These are phyloP conservation scores for Sebastes fasciatus DNA, from an alignment of 2,113 vertebrate genomes.

Conservation along the genomic window DNA sequence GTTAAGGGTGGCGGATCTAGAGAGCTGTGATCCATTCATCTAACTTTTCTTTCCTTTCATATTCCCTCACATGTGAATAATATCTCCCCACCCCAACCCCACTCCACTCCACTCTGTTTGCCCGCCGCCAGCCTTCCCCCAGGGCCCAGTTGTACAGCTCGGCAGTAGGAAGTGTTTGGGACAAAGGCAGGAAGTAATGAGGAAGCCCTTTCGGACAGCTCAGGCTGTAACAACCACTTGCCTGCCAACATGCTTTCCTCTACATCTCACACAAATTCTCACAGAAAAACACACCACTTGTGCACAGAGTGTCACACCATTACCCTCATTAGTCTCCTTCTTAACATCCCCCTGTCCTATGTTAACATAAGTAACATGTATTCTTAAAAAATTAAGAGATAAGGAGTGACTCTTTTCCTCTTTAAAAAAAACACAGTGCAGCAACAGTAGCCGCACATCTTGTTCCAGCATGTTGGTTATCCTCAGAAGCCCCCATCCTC, in stretches of 20 bases:
- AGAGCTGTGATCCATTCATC: conserved; percentile 22
- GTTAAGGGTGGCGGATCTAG: background rate
- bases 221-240: conserved; percentile 67
- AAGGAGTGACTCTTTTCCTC: background rate
- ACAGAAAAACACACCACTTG: conserved; percentile 13
- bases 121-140: conserved; percentile 39
- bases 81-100: background rate
- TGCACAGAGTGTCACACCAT: background rate
- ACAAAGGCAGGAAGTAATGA: conserved; percentile 90
- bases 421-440: background rate
- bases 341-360: background rate
- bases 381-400: background rate
- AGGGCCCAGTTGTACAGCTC: conserved; percentile 64
- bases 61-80: conserved; percentile 48
- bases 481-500: conserved; percentile 50
- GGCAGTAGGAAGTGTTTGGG: conserved; percentile 77
- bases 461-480: conserved; percentile 9
- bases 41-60: conserved; percentile 20
- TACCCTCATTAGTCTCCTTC: background rate
- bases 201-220: conserved; percentile 82
- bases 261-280: conserved; percentile 16
- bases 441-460: conserved; percentile 3
- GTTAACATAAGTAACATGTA: background rate
- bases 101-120: background rate
- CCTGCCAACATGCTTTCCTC: conserved; percentile 57